A percentile compares a stretch with the other conserved stretches of the same genome.
These are phyloP conservation scores for Agonopterix alstromeriana DNA, from an alignment of 2,888 invertebrate genomes.

Conservation along the genomic window DNA sequence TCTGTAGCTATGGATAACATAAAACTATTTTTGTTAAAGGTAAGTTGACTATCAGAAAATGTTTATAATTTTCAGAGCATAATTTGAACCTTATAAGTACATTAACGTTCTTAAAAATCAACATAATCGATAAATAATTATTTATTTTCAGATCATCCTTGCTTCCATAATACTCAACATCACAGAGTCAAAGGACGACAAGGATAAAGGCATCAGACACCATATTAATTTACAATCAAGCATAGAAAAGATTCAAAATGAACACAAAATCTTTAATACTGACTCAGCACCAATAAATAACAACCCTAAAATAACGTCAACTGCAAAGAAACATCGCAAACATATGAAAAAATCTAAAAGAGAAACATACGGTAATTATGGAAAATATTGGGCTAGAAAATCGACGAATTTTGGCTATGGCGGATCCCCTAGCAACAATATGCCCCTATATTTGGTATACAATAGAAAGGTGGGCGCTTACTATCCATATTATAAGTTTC, in stretches of 20 bases:
- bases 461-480: conserved; percentile 55
- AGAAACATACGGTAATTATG: conserved; percentile 24
- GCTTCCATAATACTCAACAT: conserved; percentile 16
- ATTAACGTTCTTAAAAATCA: background rate
- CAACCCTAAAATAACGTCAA: no score
- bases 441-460: conserved; percentile 58
- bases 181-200: conserved; percentile 4
- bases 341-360: conserved; percentile 25
- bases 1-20: conserved; percentile 31
- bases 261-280: no score
- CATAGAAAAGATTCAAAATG: background rate
- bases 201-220: no score
- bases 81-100: no score
- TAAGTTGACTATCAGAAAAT: conserved; percentile 21
- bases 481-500: conserved; percentile 53
- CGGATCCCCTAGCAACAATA: conserved; percentile 18
- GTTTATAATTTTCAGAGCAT: no score
- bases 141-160: conserved; percentile 25
- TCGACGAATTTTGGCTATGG: conserved; percentile 17
- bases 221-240: background rate
- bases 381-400: conserved; percentile 22
- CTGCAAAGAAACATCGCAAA: conserved; percentile 8
- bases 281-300: no score
- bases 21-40: conserved; percentile 37
- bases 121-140: background rate